phyloP scores from a whole-genome alignment of 2,888 invertebrate species.

The Volucella bombylans region DNA sequence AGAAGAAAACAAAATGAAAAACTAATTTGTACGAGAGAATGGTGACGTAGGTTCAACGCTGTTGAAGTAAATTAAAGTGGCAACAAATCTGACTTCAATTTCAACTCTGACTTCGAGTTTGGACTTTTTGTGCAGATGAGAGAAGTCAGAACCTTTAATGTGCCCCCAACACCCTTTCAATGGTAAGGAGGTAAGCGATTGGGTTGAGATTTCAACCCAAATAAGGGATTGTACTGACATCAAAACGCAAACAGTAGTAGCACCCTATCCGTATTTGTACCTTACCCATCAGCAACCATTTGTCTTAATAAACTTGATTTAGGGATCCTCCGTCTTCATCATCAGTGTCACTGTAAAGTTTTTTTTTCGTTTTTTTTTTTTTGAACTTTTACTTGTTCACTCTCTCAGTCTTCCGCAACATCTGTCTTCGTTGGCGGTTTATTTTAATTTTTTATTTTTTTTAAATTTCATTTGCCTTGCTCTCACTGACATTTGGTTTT shows the following conservation, averaged over 20 bases:
- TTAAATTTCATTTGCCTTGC: constrained; percentile 13
- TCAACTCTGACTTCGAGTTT: constrained; percentile 51
- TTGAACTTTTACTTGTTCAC: background rate
- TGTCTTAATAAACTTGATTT: constrained; percentile 76
- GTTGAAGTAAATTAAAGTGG: constrained; percentile 70
- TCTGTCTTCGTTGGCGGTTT: constrained; percentile 4
- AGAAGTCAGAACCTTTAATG: constrained; percentile 54
- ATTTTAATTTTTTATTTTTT: constrained; percentile 3
- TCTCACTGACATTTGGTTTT: constrained; percentile 36
- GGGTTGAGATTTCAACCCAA: constrained; percentile 23
- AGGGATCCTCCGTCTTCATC: constrained; percentile 75
- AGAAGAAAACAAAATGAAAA: constrained; percentile 57
- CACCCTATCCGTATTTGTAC: constrained; percentile 39
- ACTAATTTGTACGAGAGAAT: constrained; percentile 68
- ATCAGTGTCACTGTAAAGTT: constrained; percentile 62
- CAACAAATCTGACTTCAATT: constrained; percentile 69
- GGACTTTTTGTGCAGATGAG: constrained; percentile 53
- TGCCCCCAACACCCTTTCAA: constrained; percentile 34
- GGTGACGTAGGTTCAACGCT: constrained; percentile 70
- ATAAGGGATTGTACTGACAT: constrained; percentile 23
- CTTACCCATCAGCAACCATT: constrained; percentile 74
- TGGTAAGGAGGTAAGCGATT: constrained; percentile 1
- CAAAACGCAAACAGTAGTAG: constrained; percentile 23
- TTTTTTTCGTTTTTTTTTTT: constrained; percentile 11
- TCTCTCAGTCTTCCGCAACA: constrained; percentile 20